phyloP scores from a whole-genome alignment of 2,888 invertebrate species.

The Oxytorus armatus region DNA sequence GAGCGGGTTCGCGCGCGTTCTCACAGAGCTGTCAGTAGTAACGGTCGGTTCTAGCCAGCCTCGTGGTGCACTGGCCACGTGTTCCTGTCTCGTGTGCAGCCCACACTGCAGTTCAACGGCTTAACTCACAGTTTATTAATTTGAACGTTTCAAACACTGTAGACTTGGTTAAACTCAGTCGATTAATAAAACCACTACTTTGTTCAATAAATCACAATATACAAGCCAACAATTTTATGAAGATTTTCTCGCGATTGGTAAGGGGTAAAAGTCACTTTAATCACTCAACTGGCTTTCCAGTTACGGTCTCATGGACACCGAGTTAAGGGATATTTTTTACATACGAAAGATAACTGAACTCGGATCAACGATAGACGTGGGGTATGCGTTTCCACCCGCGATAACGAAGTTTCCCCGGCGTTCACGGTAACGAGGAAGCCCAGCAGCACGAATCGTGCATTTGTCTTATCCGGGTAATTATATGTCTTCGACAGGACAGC shows the following conservation, averaged over 20 bases:
- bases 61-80: slow-evolving; percentile 67
- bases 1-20: slow-evolving; percentile 29
- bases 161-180: not conserved
- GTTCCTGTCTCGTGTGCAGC: slow-evolving; percentile 56
- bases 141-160: slow-evolving; percentile 26
- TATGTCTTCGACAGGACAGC: slow-evolving; percentile 75
- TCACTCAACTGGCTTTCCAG: slow-evolving; percentile 33
- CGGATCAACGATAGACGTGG: not conserved
- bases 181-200: slow-evolving; percentile 31
- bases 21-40: slow-evolving; percentile 66
- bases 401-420: slow-evolving; percentile 47
- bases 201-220: slow-evolving; percentile 24
- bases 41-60: slow-evolving; percentile 65
- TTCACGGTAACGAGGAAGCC: slow-evolving; percentile 44
- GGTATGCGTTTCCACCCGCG: slow-evolving; percentile 16
- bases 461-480: slow-evolving; percentile 25
- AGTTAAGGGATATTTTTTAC: not conserved
- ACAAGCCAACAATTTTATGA: not conserved
- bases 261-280: slow-evolving; percentile 24
- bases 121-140: slow-evolving; percentile 39
- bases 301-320: not conserved
- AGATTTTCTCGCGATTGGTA: not conserved
- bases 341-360: not conserved
- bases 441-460: slow-evolving; percentile 31
- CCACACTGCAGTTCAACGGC: slow-evolving; percentile 42